phyloP scores from a whole-genome alignment of 1,140 invertebrate genomes.

The Bradysia coprophila region DNA sequence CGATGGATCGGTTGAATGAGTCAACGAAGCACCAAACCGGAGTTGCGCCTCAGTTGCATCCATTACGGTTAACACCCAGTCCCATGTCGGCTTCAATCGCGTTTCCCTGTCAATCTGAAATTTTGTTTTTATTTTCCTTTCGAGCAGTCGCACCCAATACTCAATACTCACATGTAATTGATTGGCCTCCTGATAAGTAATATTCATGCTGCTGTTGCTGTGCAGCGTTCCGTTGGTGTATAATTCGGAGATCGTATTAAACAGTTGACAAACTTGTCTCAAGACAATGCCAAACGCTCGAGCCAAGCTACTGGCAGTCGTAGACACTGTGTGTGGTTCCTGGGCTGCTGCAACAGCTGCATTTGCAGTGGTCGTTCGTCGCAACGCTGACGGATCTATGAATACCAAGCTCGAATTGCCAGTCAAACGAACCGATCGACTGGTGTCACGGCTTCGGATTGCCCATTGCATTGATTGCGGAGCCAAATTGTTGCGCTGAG shows the following conservation, averaged over 20 bases:
- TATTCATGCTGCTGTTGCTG: conserved; percentile 43
- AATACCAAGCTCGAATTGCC: conserved; percentile 79
- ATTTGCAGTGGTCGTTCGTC: conserved; percentile 55
- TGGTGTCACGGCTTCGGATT: conserved; percentile 52
- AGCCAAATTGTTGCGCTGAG: conserved; percentile 65
- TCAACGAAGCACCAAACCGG: conserved; percentile 83
- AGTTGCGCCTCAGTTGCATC: conserved; percentile 95
- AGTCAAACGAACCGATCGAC: conserved; percentile 36
- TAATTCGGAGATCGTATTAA: conserved; percentile 33
- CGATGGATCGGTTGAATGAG: conserved; percentile 45
- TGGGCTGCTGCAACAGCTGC: conserved; percentile 42
- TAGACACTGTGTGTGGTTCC: conserved; percentile 83
- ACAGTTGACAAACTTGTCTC: conserved; percentile 80
- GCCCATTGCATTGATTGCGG: conserved; percentile 97
- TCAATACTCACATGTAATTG: conserved; percentile 43
- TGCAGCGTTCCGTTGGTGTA: conserved; percentile 9
- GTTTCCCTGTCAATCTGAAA: conserved; percentile 64
- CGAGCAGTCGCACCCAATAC: too few species aligned
- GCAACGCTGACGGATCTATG: conserved; percentile 77
- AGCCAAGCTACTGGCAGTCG: conserved; percentile 80
- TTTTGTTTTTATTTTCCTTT: too few species aligned
- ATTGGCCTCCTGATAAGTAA: conserved; percentile 46
- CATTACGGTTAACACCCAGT: conserved; percentile 95
- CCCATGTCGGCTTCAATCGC: conserved; percentile 85
- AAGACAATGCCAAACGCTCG: conserved; percentile 86